Evolutionary conservation across 2,888 invertebrate species (phyloP), one percentile per base, ranked within the genome.

Genomic region (Podabrus alpinus): DNA sequence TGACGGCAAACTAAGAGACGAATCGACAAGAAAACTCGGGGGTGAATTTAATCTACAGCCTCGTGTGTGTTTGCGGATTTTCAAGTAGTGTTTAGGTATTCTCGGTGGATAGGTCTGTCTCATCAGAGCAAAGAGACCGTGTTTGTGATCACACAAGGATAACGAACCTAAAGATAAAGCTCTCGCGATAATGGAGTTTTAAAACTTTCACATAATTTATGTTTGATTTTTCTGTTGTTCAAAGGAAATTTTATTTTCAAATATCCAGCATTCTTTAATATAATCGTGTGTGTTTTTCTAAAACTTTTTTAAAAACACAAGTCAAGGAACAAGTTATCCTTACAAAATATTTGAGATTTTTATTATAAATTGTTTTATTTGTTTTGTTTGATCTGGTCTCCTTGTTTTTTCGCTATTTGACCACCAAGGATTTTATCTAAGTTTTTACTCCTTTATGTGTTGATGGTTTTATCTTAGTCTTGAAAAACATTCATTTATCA

Each of bases 81-180:
- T 85, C 86, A 86, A 87, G 86, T 86, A 86, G 86, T 86, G 85
- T 86, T 86, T 86, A 85, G 85, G 86, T 87, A 87, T 87, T 87
- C 87, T 83, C 83, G 73, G 78, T 75, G 73, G 84, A 84, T 86
- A 82, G 84, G 82, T 82, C 82, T 84, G 84, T 85, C 85, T 86
- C 86, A 86, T 86, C 86, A 86, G 84, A 79, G 80, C 79, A 79
- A 79, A 81, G 81, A 80, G 79, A 79, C 74, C 83, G 81, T 80
- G 81, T 81, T 81, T 84, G 84, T 83, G 77, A 82, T 84, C 83
- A 81, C 79, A 79, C 74, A 77, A 78, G 80, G 82, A 83, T 85
- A 84, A 85, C 85, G 84, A 84, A 85, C 83, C 75, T 77, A 72
- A 78, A 75, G 79, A 81, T 79, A 81, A 79, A 79, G 77, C 78